phyloP scores from a whole-genome alignment of 2,797 vertebrate species.

The Periparus ater region DNA sequence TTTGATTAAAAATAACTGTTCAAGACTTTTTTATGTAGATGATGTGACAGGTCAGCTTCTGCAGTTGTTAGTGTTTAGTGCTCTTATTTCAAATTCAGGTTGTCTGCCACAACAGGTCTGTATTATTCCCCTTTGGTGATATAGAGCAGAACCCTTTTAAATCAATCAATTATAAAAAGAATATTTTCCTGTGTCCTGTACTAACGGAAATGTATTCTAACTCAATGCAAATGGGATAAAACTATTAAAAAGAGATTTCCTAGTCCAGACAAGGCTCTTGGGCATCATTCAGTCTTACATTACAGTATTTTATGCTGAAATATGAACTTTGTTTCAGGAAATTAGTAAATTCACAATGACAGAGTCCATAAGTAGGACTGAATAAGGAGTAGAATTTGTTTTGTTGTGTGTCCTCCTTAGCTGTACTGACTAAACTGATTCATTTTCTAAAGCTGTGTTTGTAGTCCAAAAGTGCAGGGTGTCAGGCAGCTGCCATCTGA shows the following conservation, averaged over 20 bases:
- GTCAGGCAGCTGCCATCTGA: background rate
- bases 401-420: background rate
- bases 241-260: slow-evolving; percentile 38
- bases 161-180: background rate
- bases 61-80: background rate
- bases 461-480: no score
- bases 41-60: background rate
- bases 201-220: slow-evolving; percentile 30
- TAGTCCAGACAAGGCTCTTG: background rate
- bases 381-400: background rate
- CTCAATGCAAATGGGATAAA: slow-evolving; percentile 34
- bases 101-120: background rate
- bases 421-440: background rate
- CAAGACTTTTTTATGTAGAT: background rate
- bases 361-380: background rate
- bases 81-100: background rate
- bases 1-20: background rate
- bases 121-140: background rate
- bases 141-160: background rate
- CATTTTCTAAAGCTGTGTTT: background rate
- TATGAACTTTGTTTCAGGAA: background rate
- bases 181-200: background rate
- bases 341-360: background rate
- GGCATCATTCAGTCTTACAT: background rate
- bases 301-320: background rate